Conservation (phyloP, 2,888 invertebrate species). For the Thyatira batis region DNA sequence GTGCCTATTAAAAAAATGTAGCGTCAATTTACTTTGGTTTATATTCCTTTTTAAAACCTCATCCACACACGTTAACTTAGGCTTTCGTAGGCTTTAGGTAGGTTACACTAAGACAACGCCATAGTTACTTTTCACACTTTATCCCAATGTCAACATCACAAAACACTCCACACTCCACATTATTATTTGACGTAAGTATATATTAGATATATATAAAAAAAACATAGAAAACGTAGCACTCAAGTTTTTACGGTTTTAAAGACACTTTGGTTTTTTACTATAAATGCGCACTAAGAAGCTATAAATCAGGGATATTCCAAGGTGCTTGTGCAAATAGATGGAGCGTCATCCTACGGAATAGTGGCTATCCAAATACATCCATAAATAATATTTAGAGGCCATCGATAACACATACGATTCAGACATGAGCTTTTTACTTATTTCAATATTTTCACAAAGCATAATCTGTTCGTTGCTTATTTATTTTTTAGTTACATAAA, state of each 20-base stretch:
- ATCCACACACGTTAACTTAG: too few species aligned
- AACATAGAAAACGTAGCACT: background rate
- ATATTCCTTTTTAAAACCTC: too few species aligned
- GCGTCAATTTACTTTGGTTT: too few species aligned
- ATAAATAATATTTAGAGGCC: conserved; percentile 72
- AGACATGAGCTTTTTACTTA: conserved; percentile 40
- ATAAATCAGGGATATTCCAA: conserved; percentile 59
- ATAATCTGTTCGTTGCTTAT: too few species aligned
- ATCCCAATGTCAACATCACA: too few species aligned
- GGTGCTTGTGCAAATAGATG: conserved; percentile 63
- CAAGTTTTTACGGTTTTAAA: background rate
- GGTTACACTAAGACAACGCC: too few species aligned
- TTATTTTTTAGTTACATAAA: background rate
- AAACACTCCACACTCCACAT: too few species aligned
- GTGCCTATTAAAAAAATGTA: too few species aligned
- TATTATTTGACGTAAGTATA: too few species aligned
- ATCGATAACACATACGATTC: conserved; percentile 52
- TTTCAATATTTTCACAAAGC: conserved; percentile 41
- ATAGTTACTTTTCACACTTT: too few species aligned
- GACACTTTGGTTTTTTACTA: background rate
- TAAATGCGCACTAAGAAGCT: conserved; percentile 28
- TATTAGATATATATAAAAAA: too few species aligned
- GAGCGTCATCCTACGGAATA: conserved; percentile 40
- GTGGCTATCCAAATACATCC: conserved; percentile 49
- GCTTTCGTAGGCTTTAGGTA: too few species aligned